Base-by-base conservation (phyloP, 2,797 vertebrate genomes). In the Epinephelus malabaricus region DNA sequence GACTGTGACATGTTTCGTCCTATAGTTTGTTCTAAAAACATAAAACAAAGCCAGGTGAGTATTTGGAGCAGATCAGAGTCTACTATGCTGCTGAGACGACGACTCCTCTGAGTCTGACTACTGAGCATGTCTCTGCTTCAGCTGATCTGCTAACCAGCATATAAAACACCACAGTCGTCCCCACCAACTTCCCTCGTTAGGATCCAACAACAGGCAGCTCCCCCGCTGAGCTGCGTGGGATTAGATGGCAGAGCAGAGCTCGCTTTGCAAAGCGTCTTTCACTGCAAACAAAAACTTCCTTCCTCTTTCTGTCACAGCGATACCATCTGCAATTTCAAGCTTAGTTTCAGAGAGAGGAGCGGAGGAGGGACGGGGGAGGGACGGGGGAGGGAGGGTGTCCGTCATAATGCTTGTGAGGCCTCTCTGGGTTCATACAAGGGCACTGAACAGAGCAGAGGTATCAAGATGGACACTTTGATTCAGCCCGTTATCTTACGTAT, bases 261-360 rank as follows among this genome's bases (percentile, higher is more conserved):
- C 5, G 5, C 40, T 78, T 45, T 54, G 81, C 54, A 63, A 63
- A 84, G 75, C 64, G 17, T 53, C 40, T 19, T 56, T 79, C 58
- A 2, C 43, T 56, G 70, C 61, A 81, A 85, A 85, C 79, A 69
- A 86, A 88, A 86, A 69, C 73, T 38, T 68, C 65, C 62, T 61
- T 50, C 55, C 60, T 59, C 68, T 51, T 51, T 66, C 72, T 50
- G 69, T 30, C 62, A 17, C 70, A 40, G 38, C 0, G 83, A 92
- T 88, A 88, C 59, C 69, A 92, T 91, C 89, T 86, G 70, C 67
- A 89, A 87, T 88, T 91, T 85, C 80, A 81, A 68, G 68, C 85
- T 87, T 80, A 70, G 51, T 81, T 86, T 87, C 75, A 25, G 49
- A 71, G 59, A 56, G 59, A 50, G 60, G n/a, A 58, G 25, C 4